Conservation (phyloP, 2,888 invertebrate genomes). For the Shargacucullia verbasci region DNA sequence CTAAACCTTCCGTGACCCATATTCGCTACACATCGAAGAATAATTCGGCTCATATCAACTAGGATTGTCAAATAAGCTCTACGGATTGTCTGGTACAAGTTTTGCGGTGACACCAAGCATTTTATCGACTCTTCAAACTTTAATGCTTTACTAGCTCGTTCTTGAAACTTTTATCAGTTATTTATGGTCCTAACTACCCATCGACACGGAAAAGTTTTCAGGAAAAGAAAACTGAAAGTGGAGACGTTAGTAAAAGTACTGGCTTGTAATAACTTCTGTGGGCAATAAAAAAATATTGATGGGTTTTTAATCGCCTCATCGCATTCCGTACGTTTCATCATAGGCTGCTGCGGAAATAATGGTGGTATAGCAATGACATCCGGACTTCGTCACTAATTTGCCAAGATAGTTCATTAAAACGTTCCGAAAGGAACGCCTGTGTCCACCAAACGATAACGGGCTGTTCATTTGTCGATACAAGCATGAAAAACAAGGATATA, state of each 20-base stretch:
- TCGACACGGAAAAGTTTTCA: conserved; percentile 8
- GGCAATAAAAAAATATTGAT: too few species aligned
- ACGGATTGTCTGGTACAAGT: conserved; percentile 29
- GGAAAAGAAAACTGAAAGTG: neutral
- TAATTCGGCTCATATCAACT: conserved; percentile 18
- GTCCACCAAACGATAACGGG: too few species aligned
- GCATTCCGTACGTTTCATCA: too few species aligned
- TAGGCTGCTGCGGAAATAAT: too few species aligned
- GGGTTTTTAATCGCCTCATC: too few species aligned
- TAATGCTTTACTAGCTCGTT: conserved; percentile 19
- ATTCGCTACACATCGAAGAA: conserved; percentile 3
- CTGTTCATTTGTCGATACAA: neutral
- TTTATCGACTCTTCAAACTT: conserved; percentile 38
- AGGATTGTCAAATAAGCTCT: conserved; percentile 10
- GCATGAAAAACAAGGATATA: conserved; percentile 9
- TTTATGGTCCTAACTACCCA: conserved; percentile 13
- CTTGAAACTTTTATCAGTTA: conserved; percentile 44
- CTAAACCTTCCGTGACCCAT: conserved; percentile 32
- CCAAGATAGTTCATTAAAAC: too few species aligned
- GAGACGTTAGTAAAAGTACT: neutral
- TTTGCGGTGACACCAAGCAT: conserved; percentile 25
- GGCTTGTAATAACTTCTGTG: too few species aligned
- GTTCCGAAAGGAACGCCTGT: neutral
- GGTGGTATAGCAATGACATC: too few species aligned
- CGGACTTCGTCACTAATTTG: too few species aligned